Percentiles rank a stretch among this genome's conserved stretches.
Evolutionary conservation across 2,888 invertebrate genomes (phyloP).

Genomic region (Drosophila subquinaria): DNA sequence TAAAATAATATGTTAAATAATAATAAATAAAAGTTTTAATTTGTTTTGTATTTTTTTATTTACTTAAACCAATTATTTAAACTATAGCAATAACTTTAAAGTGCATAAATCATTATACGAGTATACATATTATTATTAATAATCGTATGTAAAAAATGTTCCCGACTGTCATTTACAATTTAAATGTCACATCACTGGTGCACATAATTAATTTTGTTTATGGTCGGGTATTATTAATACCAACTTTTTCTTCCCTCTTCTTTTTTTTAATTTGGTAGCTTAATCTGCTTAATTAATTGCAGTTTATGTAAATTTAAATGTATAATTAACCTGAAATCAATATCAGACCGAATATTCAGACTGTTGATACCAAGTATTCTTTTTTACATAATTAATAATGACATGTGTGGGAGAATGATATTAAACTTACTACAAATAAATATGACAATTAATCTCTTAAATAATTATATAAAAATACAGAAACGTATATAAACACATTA

Average conservation of each 20-base stretch:
- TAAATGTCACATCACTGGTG: not conserved
- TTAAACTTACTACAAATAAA: conserved; percentile 39
- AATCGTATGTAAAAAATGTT: not conserved
- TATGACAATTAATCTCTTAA: conserved; percentile 32
- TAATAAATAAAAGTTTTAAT: not conserved
- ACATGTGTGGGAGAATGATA: conserved; percentile 35
- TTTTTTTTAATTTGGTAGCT: conserved; percentile 10
- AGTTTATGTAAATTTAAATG: conserved; percentile 70
- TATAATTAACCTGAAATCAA: conserved; percentile 74
- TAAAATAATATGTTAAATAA: not conserved
- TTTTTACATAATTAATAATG: conserved; percentile 65
- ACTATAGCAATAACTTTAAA: too few relatives aligned
- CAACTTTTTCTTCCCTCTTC: too few relatives aligned
- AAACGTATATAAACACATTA: not conserved
- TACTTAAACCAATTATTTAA: too few relatives aligned
- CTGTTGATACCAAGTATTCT: conserved; percentile 30
- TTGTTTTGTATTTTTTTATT: too few relatives aligned
- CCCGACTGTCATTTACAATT: not conserved
- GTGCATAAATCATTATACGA: not conserved
- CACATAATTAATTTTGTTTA: conserved; percentile 45
- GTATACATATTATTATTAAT: not conserved
- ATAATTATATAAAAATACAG: not conserved
- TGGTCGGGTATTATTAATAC: conserved; percentile 18
- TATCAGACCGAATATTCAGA: conserved; percentile 45
- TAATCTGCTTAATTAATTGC: conserved; percentile 70